Evolutionary conservation across 2,113 vertebrate species (phyloP), one percentile per base, ranked within the genome.

Genomic region (Pipra filicauda): DNA sequence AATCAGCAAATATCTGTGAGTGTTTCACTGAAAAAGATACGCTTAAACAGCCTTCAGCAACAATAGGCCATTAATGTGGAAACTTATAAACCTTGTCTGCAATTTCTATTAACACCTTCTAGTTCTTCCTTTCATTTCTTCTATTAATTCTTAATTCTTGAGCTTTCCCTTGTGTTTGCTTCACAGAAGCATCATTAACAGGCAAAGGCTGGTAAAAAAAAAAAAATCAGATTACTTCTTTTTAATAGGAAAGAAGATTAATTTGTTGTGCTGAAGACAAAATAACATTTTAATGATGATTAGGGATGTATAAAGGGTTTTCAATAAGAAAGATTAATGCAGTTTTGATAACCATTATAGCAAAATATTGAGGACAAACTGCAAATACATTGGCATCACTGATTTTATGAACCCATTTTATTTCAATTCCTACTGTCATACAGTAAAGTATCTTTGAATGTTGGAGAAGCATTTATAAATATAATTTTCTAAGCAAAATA

Each of bases 231-330:
- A 92, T 91, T 3, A 83, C 74, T 92, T 79, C 43, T 94, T 94
- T 76, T 91, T 85, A 85, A 91, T 73, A 76, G 71, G 83, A 91
- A 89, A 92, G 58, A 62, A 93, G 49, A 95, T 82, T 92, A 85
- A 95, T 66, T 92, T 91, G 83, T 82, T 95, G 11, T 80, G 80
- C 27, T 89, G n/a, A 58, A 66, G 77, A 72, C 41, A 95, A 66
- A 96, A 95, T 92, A 96, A 77, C 79, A 35, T 77, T 78, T 95
- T 95, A 95, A 92, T 93, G 73, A 87, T 80, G 85, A 96, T 91
- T 83, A 90, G 27, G 55, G 30, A 6, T 64, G 17, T 85, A 88
- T 85, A 95, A 85, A 80, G 77, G 89, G 37, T 85, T 66, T 94
- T 54, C 61, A 85, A 35, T 83, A 86, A 74, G 55, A 91, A 70